These are phyloP conservation scores for Drosophila merina DNA, from an alignment of 2,888 invertebrate species.

Conservation along the genomic window DNA sequence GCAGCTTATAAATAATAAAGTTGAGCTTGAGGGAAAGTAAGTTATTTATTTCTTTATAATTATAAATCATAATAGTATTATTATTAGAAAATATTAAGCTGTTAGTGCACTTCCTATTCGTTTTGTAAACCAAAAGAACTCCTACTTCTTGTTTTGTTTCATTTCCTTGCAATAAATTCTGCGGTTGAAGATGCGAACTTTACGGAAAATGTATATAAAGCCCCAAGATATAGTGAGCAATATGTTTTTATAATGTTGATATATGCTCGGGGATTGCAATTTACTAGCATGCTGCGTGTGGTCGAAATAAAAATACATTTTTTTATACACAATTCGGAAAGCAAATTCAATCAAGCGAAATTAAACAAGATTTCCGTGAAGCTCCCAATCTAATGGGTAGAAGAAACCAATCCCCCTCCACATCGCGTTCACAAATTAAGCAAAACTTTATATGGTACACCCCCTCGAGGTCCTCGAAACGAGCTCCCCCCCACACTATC, in stretches of 20 bases:
- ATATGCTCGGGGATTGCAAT: conserved; percentile 45
- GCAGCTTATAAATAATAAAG: too few species aligned
- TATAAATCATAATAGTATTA: not conserved
- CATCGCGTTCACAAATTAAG: conserved; percentile 54
- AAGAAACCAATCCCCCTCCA: conserved; percentile 10
- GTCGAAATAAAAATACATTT: conserved; percentile 30
- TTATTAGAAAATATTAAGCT: too few species aligned
- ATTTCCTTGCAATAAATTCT: conserved; percentile 71
- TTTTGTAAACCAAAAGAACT: not conserved
- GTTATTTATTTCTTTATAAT: not conserved
- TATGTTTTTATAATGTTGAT: conserved; percentile 63
- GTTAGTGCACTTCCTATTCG: too few species aligned
- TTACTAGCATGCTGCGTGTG: conserved; percentile 45
- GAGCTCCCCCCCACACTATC: conserved; percentile 6
- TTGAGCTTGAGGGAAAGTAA: not conserved
- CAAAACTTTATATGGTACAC: conserved; percentile 41
- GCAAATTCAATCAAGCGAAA: conserved; percentile 76
- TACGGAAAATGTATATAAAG: conserved; percentile 2
- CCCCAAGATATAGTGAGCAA: conserved; percentile 9
- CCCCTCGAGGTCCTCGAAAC: conserved; percentile 8
- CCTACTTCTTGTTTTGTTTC: conserved; percentile 58
- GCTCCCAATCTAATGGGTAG: conserved; percentile 57
- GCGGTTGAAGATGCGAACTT: conserved; percentile 42
- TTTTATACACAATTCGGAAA: conserved; percentile 1
- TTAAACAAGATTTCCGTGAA: conserved; percentile 74